phyloP scores from a whole-genome alignment of 2,113 vertebrate species.

The Scatophagus argus region DNA sequence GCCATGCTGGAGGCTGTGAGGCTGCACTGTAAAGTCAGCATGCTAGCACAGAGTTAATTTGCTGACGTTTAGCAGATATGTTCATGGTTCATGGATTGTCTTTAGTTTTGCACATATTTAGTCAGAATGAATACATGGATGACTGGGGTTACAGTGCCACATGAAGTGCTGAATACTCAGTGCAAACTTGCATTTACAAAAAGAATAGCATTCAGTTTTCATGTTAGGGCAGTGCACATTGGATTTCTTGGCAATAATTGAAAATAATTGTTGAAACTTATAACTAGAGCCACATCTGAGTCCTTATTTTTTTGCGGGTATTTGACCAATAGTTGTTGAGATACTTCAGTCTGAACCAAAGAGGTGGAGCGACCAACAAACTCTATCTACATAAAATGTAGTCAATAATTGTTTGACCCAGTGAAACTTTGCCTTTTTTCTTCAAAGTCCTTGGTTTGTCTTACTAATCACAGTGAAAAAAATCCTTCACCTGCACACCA shows the following conservation, averaged over 20 bases:
- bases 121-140: no score
- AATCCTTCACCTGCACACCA: constrained; percentile 20
- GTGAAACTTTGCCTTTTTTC: constrained; percentile 66
- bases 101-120: no score
- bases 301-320: no score
- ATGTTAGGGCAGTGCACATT: no score
- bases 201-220: no score
- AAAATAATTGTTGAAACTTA: no score
- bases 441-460: constrained; percentile 26
- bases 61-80: neutral
- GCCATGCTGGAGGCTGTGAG: neutral
- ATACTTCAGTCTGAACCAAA: neutral
- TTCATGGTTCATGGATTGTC: no score
- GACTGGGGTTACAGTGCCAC: no score
- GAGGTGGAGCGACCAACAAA: neutral
- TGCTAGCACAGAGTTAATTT: neutral
- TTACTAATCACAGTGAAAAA: constrained; percentile 24
- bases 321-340: neutral
- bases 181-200: no score
- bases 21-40: neutral
- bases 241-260: no score
- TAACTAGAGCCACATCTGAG: no score
- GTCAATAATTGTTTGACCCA: neutral
- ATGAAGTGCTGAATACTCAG: no score
- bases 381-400: neutral